phyloP scores from a whole-genome alignment of 2,797 vertebrate species.

The Gymnodraco acuticeps region DNA sequence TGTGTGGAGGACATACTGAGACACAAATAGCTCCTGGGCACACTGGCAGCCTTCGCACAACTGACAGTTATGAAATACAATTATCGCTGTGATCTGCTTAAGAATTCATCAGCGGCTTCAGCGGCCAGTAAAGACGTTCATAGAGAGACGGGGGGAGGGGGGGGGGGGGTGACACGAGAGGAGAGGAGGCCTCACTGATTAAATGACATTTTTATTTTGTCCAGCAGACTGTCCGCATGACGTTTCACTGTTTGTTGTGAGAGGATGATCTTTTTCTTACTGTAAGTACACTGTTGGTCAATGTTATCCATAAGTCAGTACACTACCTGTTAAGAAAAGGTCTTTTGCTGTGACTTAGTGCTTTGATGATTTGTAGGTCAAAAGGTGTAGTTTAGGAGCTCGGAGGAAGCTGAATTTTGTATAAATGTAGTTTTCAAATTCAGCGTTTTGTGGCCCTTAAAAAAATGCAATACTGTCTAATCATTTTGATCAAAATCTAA shows the following conservation, averaged over 20 bases:
- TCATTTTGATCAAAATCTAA: neutral
- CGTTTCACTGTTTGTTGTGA: constrained; percentile 53
- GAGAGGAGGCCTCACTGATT: constrained; percentile 67
- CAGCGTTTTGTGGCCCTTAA: neutral
- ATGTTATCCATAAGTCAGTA: constrained; percentile 1
- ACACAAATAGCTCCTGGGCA: constrained; percentile 90
- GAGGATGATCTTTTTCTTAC: constrained; percentile 55
- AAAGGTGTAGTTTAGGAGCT: neutral
- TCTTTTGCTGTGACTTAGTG: neutral
- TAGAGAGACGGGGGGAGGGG: constrained; percentile 30
- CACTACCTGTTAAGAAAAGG: neutral
- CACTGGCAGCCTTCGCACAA: constrained; percentile 89
- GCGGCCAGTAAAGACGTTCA: constrained; percentile 88
- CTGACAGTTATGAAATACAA: constrained; percentile 97
- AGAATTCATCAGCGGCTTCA: constrained; percentile 92
- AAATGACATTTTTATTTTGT: constrained; percentile 79
- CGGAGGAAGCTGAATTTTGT: neutral
- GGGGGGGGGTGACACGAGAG: constrained; percentile 30
- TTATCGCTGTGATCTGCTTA: constrained; percentile 98
- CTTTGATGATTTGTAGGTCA: too few species aligned
- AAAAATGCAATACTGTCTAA: neutral
- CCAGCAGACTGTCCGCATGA: constrained; percentile 74
- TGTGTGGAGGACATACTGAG: constrained; percentile 79
- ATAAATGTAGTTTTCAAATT: neutral
- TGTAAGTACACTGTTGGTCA: constrained; percentile 17